Evolutionary conservation across 2,113 vertebrate genomes (phyloP).

Genomic region (Datnioides undecimradiatus): DNA sequence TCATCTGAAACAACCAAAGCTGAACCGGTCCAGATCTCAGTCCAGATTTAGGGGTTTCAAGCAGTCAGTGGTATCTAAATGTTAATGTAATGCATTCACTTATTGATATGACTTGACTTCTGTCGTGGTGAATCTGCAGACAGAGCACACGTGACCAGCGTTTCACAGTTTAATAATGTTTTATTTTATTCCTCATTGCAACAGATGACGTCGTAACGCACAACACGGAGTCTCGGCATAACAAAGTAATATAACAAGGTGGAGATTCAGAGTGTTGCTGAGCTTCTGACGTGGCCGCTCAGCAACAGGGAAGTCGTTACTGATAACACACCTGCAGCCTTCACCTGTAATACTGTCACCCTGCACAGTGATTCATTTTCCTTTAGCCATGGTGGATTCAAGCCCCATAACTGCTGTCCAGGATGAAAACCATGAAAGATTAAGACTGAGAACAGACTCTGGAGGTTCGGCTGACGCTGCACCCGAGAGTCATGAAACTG

Average conservation of each 20-base stretch:
- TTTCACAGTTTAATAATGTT: slow-evolving; percentile 38
- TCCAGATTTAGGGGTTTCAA: too few relatives aligned
- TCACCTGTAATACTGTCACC: slow-evolving; percentile 63
- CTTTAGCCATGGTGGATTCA: slow-evolving; percentile 6
- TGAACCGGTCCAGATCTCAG: too few relatives aligned
- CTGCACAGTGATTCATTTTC: slow-evolving; percentile 18
- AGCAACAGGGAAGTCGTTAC: neutral
- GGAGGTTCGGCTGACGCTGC: slow-evolving; percentile 26
- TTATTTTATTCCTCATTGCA: slow-evolving; percentile 67
- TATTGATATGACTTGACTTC: neutral
- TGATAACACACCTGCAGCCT: slow-evolving; percentile 11
- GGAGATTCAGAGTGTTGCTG: slow-evolving; percentile 4
- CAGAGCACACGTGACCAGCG: slow-evolving; percentile 3
- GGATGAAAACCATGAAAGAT: slow-evolving; percentile 35
- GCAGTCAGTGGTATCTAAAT: neutral
- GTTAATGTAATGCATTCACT: neutral
- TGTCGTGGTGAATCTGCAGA: slow-evolving; percentile 5
- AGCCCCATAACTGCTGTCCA: slow-evolving; percentile 22
- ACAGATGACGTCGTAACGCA: slow-evolving; percentile 36
- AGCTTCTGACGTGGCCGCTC: slow-evolving; percentile 4
- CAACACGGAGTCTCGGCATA: neutral
- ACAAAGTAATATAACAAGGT: slow-evolving; percentile 11
- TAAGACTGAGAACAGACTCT: slow-evolving; percentile 26
- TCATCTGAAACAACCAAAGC: too few relatives aligned
- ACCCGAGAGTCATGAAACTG: slow-evolving; percentile 19